A percentile compares a stretch with the other conserved stretches of the same genome.
These are phyloP conservation scores for Zootoca vivipara DNA, from an alignment of 2,113 vertebrate genomes.

Conservation along the genomic window DNA sequence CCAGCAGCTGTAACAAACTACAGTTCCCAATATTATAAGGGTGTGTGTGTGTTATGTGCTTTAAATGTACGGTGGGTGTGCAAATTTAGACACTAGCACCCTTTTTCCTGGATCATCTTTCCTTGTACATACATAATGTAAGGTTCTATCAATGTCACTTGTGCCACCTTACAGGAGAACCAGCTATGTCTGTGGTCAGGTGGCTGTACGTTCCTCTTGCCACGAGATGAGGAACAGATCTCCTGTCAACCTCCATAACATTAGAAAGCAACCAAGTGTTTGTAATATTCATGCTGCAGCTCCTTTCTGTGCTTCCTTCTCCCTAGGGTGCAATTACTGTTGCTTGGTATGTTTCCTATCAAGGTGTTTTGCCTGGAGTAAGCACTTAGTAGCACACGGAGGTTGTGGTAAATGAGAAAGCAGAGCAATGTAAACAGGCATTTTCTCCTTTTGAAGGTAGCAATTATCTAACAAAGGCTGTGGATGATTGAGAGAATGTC, in stretches of 20 bases:
- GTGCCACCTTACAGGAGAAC: background rate
- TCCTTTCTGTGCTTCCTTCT: conserved; percentile 7
- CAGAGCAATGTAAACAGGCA: conserved; percentile 12
- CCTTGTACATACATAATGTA: background rate
- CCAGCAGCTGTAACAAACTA: no score
- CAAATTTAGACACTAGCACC: background rate
- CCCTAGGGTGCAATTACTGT: conserved; percentile 29
- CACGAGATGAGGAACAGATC: background rate
- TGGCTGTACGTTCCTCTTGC: background rate
- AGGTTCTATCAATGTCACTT: background rate
- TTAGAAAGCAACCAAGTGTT: conserved; percentile 29
- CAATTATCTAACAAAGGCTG: background rate
- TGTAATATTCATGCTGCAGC: conserved; percentile 1
- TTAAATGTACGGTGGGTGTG: no score
- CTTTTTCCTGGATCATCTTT: background rate
- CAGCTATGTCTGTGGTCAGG: background rate
- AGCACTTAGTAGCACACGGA: conserved; percentile 21
- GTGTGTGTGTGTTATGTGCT: no score
- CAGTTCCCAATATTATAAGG: no score
- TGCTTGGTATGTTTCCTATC: conserved; percentile 18
- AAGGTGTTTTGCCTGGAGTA: conserved; percentile 27
- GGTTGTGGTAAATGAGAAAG: background rate
- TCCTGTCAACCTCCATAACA: background rate
- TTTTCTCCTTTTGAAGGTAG: conserved; percentile 5
- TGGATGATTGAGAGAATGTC: background rate